These are phyloP conservation scores for Aleiodes leptofemur DNA, from an alignment of 2,888 invertebrate genomes.

Conservation along the genomic window DNA sequence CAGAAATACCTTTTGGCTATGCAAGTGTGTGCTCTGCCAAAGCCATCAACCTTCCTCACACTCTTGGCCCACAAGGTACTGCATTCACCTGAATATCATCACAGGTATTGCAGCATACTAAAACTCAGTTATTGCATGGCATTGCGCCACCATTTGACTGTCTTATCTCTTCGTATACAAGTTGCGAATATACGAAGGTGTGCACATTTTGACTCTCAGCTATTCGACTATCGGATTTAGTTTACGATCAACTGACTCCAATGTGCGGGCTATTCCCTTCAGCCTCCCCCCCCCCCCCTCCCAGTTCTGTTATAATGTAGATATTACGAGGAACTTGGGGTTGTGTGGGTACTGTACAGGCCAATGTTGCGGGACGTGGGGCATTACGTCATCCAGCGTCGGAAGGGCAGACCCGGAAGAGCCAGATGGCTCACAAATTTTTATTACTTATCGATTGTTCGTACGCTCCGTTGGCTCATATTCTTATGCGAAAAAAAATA, in stretches of 20 bases:
- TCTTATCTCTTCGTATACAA: constrained; percentile 8
- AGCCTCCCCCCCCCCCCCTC: too few species aligned
- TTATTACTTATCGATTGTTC: constrained; percentile 26
- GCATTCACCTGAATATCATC: too few species aligned
- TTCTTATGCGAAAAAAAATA: too few species aligned
- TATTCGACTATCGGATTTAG: constrained; percentile 40
- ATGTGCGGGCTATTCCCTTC: constrained; percentile 41
- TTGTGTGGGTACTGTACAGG: constrained; percentile 10
- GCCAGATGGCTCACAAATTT: constrained; percentile 24
- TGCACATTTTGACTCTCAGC: constrained; percentile 35
- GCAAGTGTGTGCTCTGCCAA: background rate
- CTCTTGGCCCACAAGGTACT: too few species aligned
- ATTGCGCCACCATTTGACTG: constrained; percentile 26
- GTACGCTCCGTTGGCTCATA: too few species aligned
- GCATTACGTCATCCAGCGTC: constrained; percentile 37
- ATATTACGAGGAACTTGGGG: constrained; percentile 26
- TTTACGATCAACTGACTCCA: constrained; percentile 47
- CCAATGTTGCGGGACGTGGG: constrained; percentile 8
- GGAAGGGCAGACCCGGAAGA: background rate
- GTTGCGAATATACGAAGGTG: background rate
- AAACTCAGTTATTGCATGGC: constrained; percentile 3
- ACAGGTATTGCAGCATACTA: too few species aligned
- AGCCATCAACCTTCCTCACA: constrained; percentile 10
- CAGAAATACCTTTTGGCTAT: too few species aligned
- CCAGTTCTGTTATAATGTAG: background rate